Conservation (phyloP, 2,888 invertebrate species). For the Caenorhabditis drosophilae region DNA sequence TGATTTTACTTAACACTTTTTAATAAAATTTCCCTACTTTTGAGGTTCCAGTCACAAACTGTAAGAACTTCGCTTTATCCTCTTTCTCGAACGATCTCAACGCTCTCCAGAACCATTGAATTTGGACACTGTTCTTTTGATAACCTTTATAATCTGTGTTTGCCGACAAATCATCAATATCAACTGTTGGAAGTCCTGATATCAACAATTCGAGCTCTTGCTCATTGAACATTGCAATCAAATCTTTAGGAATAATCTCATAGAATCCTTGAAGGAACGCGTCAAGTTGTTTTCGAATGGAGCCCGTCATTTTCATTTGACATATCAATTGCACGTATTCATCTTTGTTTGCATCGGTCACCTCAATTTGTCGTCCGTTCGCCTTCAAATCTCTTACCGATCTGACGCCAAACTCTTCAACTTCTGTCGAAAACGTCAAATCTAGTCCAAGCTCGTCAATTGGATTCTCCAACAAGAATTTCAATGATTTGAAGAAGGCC, state of each 20-base stretch:
- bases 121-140: constrained; percentile 82
- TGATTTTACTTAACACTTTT: neutral
- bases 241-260: constrained; percentile 86
- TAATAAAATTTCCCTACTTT: constrained; percentile 75
- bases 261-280: constrained; percentile 87
- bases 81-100: constrained; percentile 87
- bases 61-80: constrained; percentile 86
- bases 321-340: constrained; percentile 87
- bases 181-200: constrained; percentile 86
- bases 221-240: constrained; percentile 90
- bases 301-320: constrained; percentile 89
- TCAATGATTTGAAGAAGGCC: constrained; percentile 85
- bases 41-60: constrained; percentile 89
- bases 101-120: constrained; percentile 91
- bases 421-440: constrained; percentile 78
- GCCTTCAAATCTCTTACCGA: constrained; percentile 83
- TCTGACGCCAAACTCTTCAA: constrained; percentile 88
- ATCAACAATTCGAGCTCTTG: constrained; percentile 87
- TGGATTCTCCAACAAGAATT: constrained; percentile 83
- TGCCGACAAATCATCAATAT: constrained; percentile 85
- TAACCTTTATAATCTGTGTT: constrained; percentile 90
- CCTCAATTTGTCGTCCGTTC: constrained; percentile 81
- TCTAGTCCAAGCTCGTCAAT: constrained; percentile 84
- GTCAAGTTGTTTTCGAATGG: constrained; percentile 75
- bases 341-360: constrained; percentile 85